These are phyloP conservation scores for Melanerpes aurifrons DNA, from an alignment of 2,113 vertebrate species.

Conservation along the genomic window DNA sequence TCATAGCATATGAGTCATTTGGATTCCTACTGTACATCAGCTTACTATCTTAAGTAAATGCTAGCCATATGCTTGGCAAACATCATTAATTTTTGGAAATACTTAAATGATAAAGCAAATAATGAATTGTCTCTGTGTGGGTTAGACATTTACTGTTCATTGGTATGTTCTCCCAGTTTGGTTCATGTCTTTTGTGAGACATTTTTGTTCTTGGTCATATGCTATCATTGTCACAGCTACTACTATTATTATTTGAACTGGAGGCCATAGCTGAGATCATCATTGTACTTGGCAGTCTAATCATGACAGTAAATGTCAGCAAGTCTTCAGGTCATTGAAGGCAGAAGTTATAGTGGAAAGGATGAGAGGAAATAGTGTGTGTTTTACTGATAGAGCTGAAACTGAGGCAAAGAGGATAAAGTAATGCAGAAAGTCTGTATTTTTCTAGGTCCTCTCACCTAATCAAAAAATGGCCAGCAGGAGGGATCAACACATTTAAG, in stretches of 20 bases:
- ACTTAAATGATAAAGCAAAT: constrained; percentile 22
- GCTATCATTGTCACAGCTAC: constrained; percentile 9
- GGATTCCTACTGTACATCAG: constrained; percentile 29
- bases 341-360: not conserved
- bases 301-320: constrained; percentile 10
- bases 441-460: not conserved
- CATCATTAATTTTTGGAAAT: not conserved
- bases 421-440: not conserved
- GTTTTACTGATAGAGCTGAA: not conserved
- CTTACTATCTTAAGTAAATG: constrained; percentile 42
- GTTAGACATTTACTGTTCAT: not conserved
- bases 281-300: not conserved
- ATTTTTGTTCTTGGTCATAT: constrained; percentile 19
- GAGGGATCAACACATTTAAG: not conserved
- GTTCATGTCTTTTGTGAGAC: not conserved
- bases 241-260: constrained; percentile 36
- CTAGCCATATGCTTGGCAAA: constrained; percentile 12
- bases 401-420: not conserved
- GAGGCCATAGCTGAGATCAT: constrained; percentile 13
- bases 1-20: constrained; percentile 30
- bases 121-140: not conserved
- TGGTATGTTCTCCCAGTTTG: not conserved
- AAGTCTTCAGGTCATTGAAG: constrained; percentile 9
- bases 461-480: not conserved
- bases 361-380: not conserved